phyloP scores from a whole-genome alignment of 37 sponge, comb jelly and placozoan genomes.

The Halichondria panicea region DNA sequence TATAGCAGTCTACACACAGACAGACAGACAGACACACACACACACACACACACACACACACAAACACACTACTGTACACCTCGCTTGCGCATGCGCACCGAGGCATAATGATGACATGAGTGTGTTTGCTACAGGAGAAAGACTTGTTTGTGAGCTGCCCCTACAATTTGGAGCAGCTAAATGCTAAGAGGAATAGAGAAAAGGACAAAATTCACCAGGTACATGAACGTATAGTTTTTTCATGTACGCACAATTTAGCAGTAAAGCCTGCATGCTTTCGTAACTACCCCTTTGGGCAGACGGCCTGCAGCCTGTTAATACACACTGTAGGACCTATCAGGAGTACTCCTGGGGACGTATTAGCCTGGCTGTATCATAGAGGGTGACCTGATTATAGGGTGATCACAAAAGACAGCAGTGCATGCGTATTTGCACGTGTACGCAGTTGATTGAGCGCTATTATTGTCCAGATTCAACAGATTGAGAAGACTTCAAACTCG shows the following conservation, averaged over 20 bases:
- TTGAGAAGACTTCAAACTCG: not conserved
- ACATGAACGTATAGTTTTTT: not conserved
- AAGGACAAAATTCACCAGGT: conserved; percentile 54
- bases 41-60: no score
- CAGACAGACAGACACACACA: no score
- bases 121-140: not conserved
- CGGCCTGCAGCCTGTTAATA: not conserved
- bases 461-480: not conserved
- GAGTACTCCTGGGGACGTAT: no score
- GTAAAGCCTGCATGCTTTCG: not conserved
- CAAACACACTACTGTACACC: no score
- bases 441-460: not conserved
- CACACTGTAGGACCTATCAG: no score
- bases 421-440: conserved; percentile 15
- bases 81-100: no score
- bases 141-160: not conserved
- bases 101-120: not conserved
- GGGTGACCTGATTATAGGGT: no score
- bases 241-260: no score
- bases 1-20: no score
- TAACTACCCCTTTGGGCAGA: not conserved
- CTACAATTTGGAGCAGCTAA: not conserved
- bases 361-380: no score
- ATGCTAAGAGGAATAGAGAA: conserved; percentile 40
- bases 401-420: no score